Evolutionary conservation across 1,140 invertebrate genomes (phyloP).

Genomic region (Ephestia elutella): DNA sequence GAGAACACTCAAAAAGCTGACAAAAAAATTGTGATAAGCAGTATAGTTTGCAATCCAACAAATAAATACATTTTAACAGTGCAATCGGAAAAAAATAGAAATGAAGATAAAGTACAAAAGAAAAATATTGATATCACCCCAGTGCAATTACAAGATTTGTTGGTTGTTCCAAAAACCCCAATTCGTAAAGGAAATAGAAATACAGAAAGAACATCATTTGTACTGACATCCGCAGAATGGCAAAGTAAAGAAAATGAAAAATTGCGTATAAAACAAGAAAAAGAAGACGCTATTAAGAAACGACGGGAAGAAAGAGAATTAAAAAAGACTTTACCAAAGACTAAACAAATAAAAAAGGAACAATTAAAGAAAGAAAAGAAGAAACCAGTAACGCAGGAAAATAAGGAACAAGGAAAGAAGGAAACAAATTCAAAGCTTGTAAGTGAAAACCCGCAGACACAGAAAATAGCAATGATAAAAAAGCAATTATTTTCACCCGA

Average conservation of each 20-base stretch:
- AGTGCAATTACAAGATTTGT: constrained; percentile 3
- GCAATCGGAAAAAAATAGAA: neutral
- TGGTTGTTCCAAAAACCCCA: constrained; percentile 21
- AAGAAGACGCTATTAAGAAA: constrained; percentile 20
- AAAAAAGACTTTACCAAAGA: constrained; percentile 16
- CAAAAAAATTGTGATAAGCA: neutral
- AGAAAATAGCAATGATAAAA: too few species aligned
- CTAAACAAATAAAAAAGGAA: neutral
- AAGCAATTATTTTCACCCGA: too few species aligned
- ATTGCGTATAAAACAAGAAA: constrained; percentile 17
- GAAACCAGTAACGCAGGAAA: too few species aligned
- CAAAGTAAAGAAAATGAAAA: constrained; percentile 21
- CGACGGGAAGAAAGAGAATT: constrained; percentile 19
- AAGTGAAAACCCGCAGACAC: too few species aligned
- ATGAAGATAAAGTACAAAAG: neutral
- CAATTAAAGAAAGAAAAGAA: constrained; percentile 5
- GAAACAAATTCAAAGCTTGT: too few species aligned
- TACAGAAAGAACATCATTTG: constrained; percentile 15
- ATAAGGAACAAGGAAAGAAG: too few species aligned
- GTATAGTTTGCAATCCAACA: neutral
- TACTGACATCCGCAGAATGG: constrained; percentile 20
- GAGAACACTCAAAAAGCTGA: neutral
- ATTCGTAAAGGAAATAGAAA: constrained; percentile 20
- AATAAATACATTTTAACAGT: neutral
- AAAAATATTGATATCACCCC: neutral